phyloP scores from a whole-genome alignment of 2,113 vertebrate genomes.

The Hyperopisus bebe region DNA sequence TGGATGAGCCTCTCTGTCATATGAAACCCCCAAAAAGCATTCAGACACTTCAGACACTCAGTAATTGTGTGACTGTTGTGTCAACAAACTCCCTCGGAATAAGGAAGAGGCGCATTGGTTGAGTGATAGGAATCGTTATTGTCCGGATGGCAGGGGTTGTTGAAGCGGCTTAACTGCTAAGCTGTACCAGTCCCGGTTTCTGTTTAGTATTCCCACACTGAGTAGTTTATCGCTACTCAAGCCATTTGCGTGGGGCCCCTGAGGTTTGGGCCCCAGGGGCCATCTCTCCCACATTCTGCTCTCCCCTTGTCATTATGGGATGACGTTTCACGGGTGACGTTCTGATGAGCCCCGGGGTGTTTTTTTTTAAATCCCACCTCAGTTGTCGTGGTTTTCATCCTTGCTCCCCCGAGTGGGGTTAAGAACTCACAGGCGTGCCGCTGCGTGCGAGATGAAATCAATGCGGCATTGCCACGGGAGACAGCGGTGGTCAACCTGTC shows the following conservation, averaged over 20 bases:
- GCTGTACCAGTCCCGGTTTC: not conserved
- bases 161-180: not conserved
- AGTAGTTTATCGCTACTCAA: not conserved
- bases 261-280: not conserved
- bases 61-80: not conserved
- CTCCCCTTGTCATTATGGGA: not conserved
- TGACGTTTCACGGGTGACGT: not conserved
- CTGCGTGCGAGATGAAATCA: not conserved
- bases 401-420: not conserved
- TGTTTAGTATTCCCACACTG: not conserved
- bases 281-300: not conserved
- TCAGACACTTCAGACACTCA: no score
- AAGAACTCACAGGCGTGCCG: not conserved
- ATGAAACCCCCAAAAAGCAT: not conserved
- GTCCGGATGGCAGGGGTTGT: not conserved
- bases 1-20: not conserved
- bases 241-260: not conserved
- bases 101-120: not conserved
- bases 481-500: constrained; percentile 23
- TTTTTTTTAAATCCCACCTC: not conserved
- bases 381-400: not conserved
- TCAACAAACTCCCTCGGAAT: not conserved
- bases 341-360: not conserved
- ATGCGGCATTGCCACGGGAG: not conserved
- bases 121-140: not conserved